phyloP scores from a whole-genome alignment of 2,113 vertebrate genomes.

The Clarias macrocephalus region DNA sequence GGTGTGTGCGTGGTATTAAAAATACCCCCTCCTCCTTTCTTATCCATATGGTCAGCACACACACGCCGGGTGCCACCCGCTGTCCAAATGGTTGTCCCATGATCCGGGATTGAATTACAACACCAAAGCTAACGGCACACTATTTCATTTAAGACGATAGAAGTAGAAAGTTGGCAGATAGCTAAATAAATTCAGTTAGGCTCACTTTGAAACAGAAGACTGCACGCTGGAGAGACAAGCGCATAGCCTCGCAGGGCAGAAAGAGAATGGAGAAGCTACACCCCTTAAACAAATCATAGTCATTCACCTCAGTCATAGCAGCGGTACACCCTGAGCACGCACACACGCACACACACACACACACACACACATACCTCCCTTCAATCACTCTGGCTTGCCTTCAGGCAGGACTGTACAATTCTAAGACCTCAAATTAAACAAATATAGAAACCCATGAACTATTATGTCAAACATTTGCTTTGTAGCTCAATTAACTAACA shows the following conservation, averaged over 20 bases:
- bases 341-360: neutral
- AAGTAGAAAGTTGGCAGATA: neutral
- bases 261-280: constrained; percentile 37
- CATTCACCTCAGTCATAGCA: constrained; percentile 26
- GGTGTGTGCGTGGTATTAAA: constrained; percentile 38
- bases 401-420: constrained; percentile 18
- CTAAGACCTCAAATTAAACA: neutral
- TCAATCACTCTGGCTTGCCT: neutral
- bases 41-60: constrained; percentile 48
- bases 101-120: constrained; percentile 53
- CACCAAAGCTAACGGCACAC: constrained; percentile 27
- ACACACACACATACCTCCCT: neutral
- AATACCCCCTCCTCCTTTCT: neutral
- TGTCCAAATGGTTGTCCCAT: constrained; percentile 31
- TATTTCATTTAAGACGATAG: constrained; percentile 42
- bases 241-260: neutral
- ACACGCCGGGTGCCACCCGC: constrained; percentile 32
- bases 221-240: neutral
- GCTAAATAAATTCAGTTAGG: neutral
- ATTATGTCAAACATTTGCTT: constrained; percentile 12
- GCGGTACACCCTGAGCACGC: neutral
- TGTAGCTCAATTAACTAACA: constrained; percentile 6
- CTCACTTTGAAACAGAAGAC: neutral
- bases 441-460: constrained; percentile 6
- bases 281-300: constrained; percentile 64